Evolutionary conservation across 2,888 invertebrate genomes (phyloP).

Genomic region (Anagyrus pseudococci): DNA sequence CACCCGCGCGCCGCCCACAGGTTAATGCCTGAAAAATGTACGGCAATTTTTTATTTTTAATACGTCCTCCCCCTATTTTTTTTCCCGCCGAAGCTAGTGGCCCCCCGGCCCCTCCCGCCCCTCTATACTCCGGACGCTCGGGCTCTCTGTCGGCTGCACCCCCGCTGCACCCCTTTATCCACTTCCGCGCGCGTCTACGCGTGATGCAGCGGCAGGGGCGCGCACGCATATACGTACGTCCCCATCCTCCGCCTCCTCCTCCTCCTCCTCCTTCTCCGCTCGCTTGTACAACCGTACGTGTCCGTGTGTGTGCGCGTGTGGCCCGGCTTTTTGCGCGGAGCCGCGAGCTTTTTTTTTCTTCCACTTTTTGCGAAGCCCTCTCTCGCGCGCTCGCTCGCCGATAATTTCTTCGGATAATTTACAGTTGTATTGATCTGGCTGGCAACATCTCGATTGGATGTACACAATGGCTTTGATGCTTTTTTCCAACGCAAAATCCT

Average conservation of each 20-base stretch:
- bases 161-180: slow-evolving; percentile 39
- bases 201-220: slow-evolving; percentile 52
- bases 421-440: slow-evolving; percentile 62
- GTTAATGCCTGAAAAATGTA: slow-evolving; percentile 62
- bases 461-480: slow-evolving; percentile 45
- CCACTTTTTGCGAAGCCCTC: slow-evolving; percentile 4
- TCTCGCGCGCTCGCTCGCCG: slow-evolving; percentile 49
- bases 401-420: slow-evolving; percentile 63
- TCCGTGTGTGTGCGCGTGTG: too few species aligned
- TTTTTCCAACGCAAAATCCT: slow-evolving; percentile 16
- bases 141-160: slow-evolving; percentile 19
- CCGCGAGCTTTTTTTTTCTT: slow-evolving; percentile 6
- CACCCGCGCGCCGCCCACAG: slow-evolving; percentile 42
- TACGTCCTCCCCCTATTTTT: slow-evolving; percentile 34
- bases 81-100: slow-evolving; percentile 33
- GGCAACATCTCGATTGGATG: slow-evolving; percentile 57
- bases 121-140: too few species aligned
- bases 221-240: slow-evolving; percentile 7
- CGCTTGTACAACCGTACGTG: too few species aligned
- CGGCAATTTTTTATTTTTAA: slow-evolving; percentile 62
- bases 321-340: too few species aligned
- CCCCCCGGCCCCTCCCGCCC: slow-evolving; percentile 19
- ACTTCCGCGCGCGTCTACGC: slow-evolving; percentile 52
- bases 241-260: slow-evolving; percentile 14
- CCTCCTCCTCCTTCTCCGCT: too few species aligned